Base-by-base conservation (phyloP, 2,888 invertebrate species). In the Leptothorax acervorum region DNA sequence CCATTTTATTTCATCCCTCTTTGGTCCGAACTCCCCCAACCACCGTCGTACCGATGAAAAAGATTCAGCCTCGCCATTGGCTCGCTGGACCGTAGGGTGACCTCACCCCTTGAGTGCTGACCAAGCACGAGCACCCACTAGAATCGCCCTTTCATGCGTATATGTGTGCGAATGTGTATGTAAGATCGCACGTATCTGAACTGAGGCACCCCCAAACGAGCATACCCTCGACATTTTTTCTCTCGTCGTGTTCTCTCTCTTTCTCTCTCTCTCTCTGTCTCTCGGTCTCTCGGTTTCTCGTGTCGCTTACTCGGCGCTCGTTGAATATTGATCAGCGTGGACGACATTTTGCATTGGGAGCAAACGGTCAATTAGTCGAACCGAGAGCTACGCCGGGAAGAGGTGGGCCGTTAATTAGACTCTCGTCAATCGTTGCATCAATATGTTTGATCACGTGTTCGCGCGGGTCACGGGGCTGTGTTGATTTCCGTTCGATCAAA, bases 41-140 rank as follows among this genome's bases (percentile, higher is more conserved):
- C 83, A 83, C 5, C 87, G 84, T 85, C 85, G 92, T 93, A 94
- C 94, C 93, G 94, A 94, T 93, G 93, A 93, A 94, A 89, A 92
- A 93, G 92, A 91, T 92, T 89, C 91, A 85, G 92, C 91, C 84
- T 88, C 86, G 92, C 92, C 85, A 95, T 95, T 94, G 94, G 93
- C 89, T 87, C 85, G 86, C 93, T 90, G 93, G 94, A 95, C 94
- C 92, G 89, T 92, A 85, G 94, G 94, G 94, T 93, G 93, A 92
- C 93, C 93, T 92, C 92, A 93, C 94, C 92, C 88, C 90, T 89
- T 85, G 85, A 82, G 84, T 94, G 94, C 95, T 95, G 94, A 95
- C 94, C 95, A 95, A 94, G 94, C 94, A 94, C 86, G 82, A 86
- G 90, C 90, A 93, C 92, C 92, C 93, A 94, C 94, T 93, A 90